These are phyloP conservation scores for Melierax canorus DNA, from an alignment of 2,113 vertebrate species.

Conservation along the genomic window DNA sequence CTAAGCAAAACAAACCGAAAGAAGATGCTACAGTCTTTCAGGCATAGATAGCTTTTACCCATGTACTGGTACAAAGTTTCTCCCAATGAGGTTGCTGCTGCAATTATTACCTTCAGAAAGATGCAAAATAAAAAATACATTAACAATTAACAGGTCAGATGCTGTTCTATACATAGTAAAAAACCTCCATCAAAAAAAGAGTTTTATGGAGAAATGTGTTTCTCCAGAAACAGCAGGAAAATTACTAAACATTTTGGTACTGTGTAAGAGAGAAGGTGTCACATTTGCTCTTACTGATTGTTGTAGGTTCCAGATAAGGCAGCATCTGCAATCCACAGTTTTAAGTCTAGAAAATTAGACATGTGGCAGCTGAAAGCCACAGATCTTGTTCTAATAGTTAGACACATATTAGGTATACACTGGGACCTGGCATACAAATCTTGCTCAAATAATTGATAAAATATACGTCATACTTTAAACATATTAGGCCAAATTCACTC, in stretches of 20 bases:
- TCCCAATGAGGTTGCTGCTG: neutral
- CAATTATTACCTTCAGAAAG: neutral
- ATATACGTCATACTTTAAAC: neutral
- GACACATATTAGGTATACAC: neutral
- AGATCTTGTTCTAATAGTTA: neutral
- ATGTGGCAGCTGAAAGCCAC: neutral
- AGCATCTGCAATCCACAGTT: neutral
- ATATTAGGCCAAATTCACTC: neutral
- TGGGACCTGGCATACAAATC: neutral
- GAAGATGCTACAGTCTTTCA: neutral
- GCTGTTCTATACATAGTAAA: neutral
- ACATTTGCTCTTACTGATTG: neutral
- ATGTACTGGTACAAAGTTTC: neutral
- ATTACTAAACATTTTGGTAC: neutral
- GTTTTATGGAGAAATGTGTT: neutral
- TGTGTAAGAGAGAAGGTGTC: neutral
- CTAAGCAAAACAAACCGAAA: neutral
- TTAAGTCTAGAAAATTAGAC: neutral
- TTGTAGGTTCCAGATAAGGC: neutral
- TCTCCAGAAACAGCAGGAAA: neutral
- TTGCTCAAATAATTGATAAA: neutral
- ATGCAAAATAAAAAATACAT: neutral
- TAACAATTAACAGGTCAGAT: neutral
- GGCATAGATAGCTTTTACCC: neutral
- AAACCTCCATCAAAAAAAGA: neutral